Percentiles rank a stretch among this genome's conserved stretches.
Conservation (phyloP, 2,113 vertebrate species). For the Naja naja region DNA sequence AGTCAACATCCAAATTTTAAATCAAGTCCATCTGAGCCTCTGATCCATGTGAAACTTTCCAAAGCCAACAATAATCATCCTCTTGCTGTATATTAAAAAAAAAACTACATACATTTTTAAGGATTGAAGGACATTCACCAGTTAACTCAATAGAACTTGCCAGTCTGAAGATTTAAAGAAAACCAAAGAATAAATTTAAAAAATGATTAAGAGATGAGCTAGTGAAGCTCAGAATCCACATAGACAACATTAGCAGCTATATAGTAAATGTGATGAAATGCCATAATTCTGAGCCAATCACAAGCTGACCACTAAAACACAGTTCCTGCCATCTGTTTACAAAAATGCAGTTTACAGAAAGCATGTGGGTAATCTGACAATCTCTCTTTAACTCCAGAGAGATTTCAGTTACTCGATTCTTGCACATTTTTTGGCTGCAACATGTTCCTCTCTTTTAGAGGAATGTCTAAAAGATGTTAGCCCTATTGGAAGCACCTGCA, state of each 20-base stretch:
- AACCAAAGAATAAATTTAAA: background rate
- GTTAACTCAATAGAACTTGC: background rate
- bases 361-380: background rate
- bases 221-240: background rate
- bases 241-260: background rate
- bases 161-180: background rate
- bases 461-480: background rate
- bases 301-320: background rate
- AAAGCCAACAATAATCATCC: background rate
- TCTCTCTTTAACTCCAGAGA: background rate
- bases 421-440: background rate
- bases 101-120: background rate
- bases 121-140: background rate
- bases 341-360: background rate
- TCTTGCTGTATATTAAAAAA: background rate
- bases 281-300: background rate
- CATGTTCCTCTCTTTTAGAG: background rate
- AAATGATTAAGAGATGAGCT: background rate
- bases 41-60: background rate
- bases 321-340: background rate
- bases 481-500: background rate
- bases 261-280: background rate
- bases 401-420: background rate
- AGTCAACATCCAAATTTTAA: background rate
- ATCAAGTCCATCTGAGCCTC: background rate